Conservation (phyloP, 1,140 invertebrate genomes). For the Grapholita molesta region DNA sequence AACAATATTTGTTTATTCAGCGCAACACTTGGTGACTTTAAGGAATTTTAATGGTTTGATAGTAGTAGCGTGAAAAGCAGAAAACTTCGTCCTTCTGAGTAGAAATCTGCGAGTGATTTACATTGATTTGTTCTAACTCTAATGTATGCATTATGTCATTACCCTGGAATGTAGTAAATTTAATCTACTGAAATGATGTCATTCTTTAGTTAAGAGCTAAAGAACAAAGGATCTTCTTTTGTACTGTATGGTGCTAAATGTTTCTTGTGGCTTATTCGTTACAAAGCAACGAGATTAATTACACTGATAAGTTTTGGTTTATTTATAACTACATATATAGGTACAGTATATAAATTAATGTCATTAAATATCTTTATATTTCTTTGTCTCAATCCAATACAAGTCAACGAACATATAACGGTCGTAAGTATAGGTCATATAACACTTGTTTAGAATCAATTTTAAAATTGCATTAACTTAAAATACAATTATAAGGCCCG, state of each 20-base stretch:
- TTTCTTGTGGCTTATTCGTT: not conserved
- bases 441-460: too few species aligned
- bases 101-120: not conserved
- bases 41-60: slow-evolving; percentile 50
- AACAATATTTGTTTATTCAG: slow-evolving; percentile 38
- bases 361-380: too few species aligned
- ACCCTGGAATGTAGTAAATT: not conserved
- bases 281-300: too few species aligned
- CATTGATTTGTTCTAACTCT: not conserved
- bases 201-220: not conserved
- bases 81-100: slow-evolving; percentile 12
- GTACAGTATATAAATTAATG: too few species aligned
- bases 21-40: slow-evolving; percentile 35
- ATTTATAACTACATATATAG: too few species aligned
- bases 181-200: slow-evolving; percentile 14
- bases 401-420: too few species aligned
- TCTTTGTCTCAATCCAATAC: too few species aligned
- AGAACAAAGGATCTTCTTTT: slow-evolving; percentile 5
- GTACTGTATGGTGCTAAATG: not conserved
- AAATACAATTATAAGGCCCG: too few species aligned
- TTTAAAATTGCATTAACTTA: too few species aligned
- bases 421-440: too few species aligned
- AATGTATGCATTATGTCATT: not conserved
- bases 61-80: slow-evolving; percentile 14
- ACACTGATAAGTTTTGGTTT: too few species aligned